Conservation (phyloP, 2,797 vertebrate genomes). For the Odontamblyopus lacepedii region DNA sequence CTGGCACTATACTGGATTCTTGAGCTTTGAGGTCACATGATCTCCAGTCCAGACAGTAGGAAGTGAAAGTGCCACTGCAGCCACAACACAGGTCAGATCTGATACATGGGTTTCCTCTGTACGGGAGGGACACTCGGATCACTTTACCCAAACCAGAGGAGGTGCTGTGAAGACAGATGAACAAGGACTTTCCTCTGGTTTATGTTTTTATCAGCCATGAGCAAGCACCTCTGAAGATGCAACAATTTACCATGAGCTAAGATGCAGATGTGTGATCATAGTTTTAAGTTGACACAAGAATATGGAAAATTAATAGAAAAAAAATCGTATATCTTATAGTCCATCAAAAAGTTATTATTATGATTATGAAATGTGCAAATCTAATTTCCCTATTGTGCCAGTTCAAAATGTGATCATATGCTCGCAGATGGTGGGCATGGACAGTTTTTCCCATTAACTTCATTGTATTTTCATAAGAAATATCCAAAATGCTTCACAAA, state of each 20-base stretch:
- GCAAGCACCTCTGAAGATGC: neutral
- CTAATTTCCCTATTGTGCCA: too few relatives aligned
- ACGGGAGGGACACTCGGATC: constrained; percentile 26
- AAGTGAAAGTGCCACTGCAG: constrained; percentile 76
- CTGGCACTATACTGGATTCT: constrained; percentile 29
- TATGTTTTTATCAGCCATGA: too few relatives aligned
- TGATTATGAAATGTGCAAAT: too few relatives aligned
- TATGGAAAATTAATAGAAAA: too few relatives aligned
- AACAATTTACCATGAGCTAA: neutral
- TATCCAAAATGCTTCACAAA: too few relatives aligned
- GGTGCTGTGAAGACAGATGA: neutral
- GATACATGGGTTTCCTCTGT: constrained; percentile 46
- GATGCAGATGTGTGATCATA: too few relatives aligned
- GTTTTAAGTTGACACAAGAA: neutral
- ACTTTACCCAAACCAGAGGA: constrained; percentile 38
- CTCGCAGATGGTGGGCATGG: too few relatives aligned
- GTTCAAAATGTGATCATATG: too few relatives aligned
- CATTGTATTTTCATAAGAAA: too few relatives aligned
- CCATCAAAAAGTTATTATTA: too few relatives aligned
- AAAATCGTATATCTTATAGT: too few relatives aligned
- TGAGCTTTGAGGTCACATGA: constrained; percentile 61
- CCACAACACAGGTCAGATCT: constrained; percentile 67
- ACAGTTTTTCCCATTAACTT: too few relatives aligned
- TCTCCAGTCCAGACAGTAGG: constrained; percentile 69
- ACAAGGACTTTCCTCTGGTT: neutral